These are phyloP conservation scores for Zosterops japonicus DNA, from an alignment of 2,113 vertebrate species.

Conservation along the genomic window DNA sequence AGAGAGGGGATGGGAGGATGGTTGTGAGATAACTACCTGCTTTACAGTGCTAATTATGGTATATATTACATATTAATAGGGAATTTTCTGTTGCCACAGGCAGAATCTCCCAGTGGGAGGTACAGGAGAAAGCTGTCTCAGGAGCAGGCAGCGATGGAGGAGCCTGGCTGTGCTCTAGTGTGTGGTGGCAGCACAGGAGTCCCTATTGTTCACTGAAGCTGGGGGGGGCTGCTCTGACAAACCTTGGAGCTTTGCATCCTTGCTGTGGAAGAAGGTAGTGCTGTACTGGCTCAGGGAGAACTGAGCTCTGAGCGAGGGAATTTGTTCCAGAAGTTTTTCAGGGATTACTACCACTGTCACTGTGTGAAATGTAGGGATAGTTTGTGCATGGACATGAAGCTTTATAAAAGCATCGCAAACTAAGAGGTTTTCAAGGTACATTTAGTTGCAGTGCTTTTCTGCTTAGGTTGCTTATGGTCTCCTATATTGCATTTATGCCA, in stretches of 20 bases:
- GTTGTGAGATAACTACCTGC: neutral
- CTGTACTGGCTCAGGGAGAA: neutral
- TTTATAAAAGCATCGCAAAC: constrained; percentile 13
- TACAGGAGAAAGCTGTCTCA: neutral
- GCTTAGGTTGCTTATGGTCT: constrained; percentile 2
- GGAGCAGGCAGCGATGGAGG: neutral
- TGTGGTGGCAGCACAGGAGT: neutral
- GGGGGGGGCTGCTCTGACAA: neutral
- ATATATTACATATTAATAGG: constrained; percentile 15
- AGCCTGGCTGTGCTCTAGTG: neutral
- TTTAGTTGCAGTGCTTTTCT: constrained; percentile 36
- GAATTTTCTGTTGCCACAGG: neutral
- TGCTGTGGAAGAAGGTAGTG: neutral
- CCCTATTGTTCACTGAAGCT: fast-evolving
- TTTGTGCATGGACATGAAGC: neutral
- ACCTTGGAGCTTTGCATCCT: neutral
- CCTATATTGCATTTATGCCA: neutral
- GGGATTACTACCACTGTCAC: neutral
- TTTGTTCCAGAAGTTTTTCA: constrained; percentile 39
- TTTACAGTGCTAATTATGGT: constrained; percentile 8
- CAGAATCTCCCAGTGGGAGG: neutral
- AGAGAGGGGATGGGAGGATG: neutral
- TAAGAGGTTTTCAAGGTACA: constrained; percentile 39
- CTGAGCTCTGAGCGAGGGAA: neutral
- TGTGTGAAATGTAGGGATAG: neutral